Base-by-base conservation (phyloP, 1,140 invertebrate species). In the Conopomorpha cramerella region DNA sequence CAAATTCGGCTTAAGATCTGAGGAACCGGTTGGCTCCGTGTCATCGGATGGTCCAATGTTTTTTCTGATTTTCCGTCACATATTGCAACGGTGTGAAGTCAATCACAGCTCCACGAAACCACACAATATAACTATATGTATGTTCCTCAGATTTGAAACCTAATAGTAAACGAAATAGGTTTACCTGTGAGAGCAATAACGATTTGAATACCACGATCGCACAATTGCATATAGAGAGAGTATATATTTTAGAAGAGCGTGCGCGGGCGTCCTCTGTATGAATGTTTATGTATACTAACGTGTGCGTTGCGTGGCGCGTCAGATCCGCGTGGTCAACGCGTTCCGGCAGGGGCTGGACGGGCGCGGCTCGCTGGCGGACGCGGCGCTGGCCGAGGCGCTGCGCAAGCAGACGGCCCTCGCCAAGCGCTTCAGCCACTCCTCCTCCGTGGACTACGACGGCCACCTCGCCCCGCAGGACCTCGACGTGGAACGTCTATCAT, bases 291-390 rank as follows among this genome's bases (percentile, higher is more conserved):
- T 15, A 16, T 13, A 28, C 14, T 39, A 28, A 39, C 27, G 14
- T 26, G 38, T 45, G 30, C 46, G 30, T 41, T 19, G 43, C 33
- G 45, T 44, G 66, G 19, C 10, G 19, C 19, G 19, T 23, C 63
- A 73, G 94, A 97, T 98, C 80, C 93, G 95, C 84, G 95, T 97
- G 86, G 94, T 97, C 82, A 97, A 98, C 85, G 95, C 95, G 83
- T 98, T 98, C 86, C 93, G 95, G 79, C 94, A 96, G 86, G 95
- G 93, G 76, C 86, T 97, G 82, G 95, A 98, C 84, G 85, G 91
- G 80, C 91, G 93, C 67, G 89, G 90, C 70, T 94, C 96, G 80
- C 90, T 91, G 81, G 90, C 88, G 68, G 92, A 89, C 81, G 87
- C 89, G 55, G 89, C 89, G 70, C 84, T 94, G 62, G 91, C 91